Evolutionary conservation across 1,140 invertebrate genomes (phyloP), one percentile per base, ranked within the genome.

Genomic region (Drosophila takahashii): DNA sequence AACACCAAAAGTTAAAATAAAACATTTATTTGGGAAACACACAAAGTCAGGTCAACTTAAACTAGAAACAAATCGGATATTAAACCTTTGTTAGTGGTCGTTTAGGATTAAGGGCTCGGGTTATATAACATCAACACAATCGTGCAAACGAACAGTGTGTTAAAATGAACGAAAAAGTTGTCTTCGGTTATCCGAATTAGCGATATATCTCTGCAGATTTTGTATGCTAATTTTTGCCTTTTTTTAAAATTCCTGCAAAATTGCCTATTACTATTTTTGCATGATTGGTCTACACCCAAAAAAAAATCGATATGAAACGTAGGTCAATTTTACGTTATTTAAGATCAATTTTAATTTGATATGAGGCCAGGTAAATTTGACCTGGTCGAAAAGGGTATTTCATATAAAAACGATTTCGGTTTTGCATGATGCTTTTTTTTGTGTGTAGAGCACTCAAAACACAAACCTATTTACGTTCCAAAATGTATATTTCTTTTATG

Each of bases 21-120:
- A 48, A 52, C 60, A 73, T 66, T 79, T 79, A 73, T 75, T 50
- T 13, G 16, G 47, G 5, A 56, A 7, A 22, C 36, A 51, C 26
- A 59, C 9, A 64, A 15, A 56, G 8, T 44, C 11, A 56, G 50
- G 22, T 29, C 50, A 52, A 58, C 10, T 52, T 27, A 53, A 69
- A 41, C 53, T 66, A 73, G 22, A 26, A 39, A 48, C n/a, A 36
- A 69, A 71, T 29, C 18, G 11, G n/a, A 39, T 16, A 37, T 59
- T 27, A 59, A 44, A 6, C 29, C 18, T 27, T 11, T n/a, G n/a
- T 39, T 54, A 70, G 65, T 58, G 27, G 29, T 39, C 10, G 16
- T 44, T 22, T 0, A 13, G 26, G 27, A 16, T 57, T 48, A 15
- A 29, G 29, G 16, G 4, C 1, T 37, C 64, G 13, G 13, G 10